Percentiles rank a stretch among this genome's conserved stretches.
phyloP scores from a whole-genome alignment of 2,113 vertebrate genomes.

The Eleginops maclovinus region DNA sequence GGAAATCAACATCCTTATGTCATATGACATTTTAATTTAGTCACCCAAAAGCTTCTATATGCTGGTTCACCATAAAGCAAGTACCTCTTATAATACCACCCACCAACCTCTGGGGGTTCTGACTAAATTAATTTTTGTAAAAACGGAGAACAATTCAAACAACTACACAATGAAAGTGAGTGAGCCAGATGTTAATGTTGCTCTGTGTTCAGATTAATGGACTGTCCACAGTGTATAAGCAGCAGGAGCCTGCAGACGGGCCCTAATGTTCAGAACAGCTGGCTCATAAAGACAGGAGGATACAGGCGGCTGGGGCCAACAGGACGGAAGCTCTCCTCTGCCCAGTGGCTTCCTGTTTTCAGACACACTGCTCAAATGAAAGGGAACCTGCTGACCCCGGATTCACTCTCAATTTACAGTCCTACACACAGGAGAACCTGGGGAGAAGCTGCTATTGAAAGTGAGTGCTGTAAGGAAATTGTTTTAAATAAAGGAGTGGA shows the following conservation, averaged over 20 bases:
- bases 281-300: slow-evolving; percentile 65
- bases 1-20: no score
- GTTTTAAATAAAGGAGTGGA: background rate
- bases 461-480: background rate
- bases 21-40: no score
- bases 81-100: background rate
- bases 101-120: background rate
- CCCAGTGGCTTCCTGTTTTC: slow-evolving; percentile 78
- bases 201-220: slow-evolving; percentile 39
- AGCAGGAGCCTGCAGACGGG: slow-evolving; percentile 27
- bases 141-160: slow-evolving; percentile 1
- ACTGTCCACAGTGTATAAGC: slow-evolving; percentile 56
- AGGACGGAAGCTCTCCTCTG: slow-evolving; percentile 71
- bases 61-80: background rate
- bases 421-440: background rate
- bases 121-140: background rate
- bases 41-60: no score
- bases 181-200: slow-evolving; percentile 33
- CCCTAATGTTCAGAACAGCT: slow-evolving; percentile 62
- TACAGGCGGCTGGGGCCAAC: slow-evolving; percentile 42
- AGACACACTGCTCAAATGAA: slow-evolving; percentile 43
- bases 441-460: background rate
- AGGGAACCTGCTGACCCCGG: slow-evolving; percentile 48
- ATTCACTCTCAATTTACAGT: slow-evolving; percentile 2
- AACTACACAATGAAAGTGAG: background rate